These are phyloP conservation scores for Ennomos quercinarius DNA, from an alignment of 2,888 invertebrate genomes.

Conservation along the genomic window DNA sequence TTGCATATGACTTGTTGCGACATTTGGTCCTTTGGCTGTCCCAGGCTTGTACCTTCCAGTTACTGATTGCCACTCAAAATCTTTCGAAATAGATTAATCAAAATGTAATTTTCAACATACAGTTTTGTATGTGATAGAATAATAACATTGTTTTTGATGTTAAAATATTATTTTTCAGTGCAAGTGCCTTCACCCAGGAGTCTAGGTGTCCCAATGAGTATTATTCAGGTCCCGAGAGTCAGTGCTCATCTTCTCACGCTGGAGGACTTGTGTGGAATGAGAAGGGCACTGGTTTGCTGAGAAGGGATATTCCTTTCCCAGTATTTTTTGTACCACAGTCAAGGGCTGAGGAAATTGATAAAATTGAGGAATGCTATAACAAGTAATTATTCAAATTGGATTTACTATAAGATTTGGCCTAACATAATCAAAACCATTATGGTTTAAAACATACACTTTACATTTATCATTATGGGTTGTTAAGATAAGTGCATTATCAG, in stretches of 20 bases:
- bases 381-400: conserved; percentile 57
- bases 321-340: conserved; percentile 89
- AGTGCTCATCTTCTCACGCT: conserved; percentile 74
- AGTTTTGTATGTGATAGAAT: too few species aligned
- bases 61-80: too few species aligned
- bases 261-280: conserved; percentile 93
- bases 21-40: too few species aligned
- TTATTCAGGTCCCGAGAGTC: conserved; percentile 77
- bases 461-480: too few species aligned
- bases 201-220: conserved; percentile 93
- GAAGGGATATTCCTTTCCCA: conserved; percentile 94
- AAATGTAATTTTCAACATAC: too few species aligned
- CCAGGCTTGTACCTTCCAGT: too few species aligned
- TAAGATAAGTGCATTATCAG: too few species aligned
- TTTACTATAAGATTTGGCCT: background rate
- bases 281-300: conserved; percentile 90
- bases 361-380: conserved; percentile 86
- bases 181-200: conserved; percentile 85
- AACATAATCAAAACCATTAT: too few species aligned
- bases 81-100: too few species aligned
- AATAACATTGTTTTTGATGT: too few species aligned
- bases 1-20: too few species aligned
- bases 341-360: conserved; percentile 68
- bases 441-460: too few species aligned
- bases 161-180: conserved; percentile 53